A percentile compares a stretch with the other conserved stretches of the same genome.
phyloP scores from a whole-genome alignment of 2,113 vertebrate species.

The Halcyon senegalensis region DNA sequence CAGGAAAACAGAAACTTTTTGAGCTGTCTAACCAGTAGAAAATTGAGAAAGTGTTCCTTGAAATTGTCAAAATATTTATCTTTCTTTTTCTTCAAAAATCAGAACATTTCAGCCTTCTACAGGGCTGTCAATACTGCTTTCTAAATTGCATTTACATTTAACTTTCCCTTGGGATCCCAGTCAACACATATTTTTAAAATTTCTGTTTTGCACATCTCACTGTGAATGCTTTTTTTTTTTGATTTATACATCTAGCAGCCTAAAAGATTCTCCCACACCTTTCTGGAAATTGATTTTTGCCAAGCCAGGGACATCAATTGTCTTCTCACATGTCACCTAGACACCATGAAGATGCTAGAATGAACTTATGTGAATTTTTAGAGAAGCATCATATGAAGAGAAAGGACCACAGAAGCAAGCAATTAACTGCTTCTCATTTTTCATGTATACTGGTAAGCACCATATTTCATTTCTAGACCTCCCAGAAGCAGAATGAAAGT shows the following conservation, averaged over 20 bases:
- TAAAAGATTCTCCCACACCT: not conserved
- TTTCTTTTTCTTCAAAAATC: conserved; percentile 39
- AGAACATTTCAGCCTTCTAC: conserved; percentile 52
- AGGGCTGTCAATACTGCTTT: conserved; percentile 29
- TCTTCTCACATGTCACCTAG: not conserved
- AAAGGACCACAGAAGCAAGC: not conserved
- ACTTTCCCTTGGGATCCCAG: conserved; percentile 38
- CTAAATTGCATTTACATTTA: conserved; percentile 50
- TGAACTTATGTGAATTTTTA: not conserved
- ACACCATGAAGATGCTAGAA: not conserved
- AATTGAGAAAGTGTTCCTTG: conserved; percentile 20
- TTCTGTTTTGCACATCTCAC: not conserved
- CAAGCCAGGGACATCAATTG: not conserved
- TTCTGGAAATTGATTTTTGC: not conserved
- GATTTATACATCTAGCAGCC: conserved; percentile 1
- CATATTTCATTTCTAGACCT: not conserved
- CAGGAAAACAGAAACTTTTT: conserved; percentile 55
- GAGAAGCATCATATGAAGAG: not conserved
- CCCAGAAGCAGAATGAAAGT: not conserved
- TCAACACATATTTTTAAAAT: conserved; percentile 47
- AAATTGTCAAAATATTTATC: conserved; percentile 61
- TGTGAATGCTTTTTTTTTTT: conserved; percentile 1
- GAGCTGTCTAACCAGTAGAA: conserved; percentile 8
- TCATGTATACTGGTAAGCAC: not conserved
- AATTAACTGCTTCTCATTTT: not conserved